Evolutionary conservation across 1,140 invertebrate genomes (phyloP), one percentile per base, ranked within the genome.

Genomic region (Brachionus asplanchnoidis): DNA sequence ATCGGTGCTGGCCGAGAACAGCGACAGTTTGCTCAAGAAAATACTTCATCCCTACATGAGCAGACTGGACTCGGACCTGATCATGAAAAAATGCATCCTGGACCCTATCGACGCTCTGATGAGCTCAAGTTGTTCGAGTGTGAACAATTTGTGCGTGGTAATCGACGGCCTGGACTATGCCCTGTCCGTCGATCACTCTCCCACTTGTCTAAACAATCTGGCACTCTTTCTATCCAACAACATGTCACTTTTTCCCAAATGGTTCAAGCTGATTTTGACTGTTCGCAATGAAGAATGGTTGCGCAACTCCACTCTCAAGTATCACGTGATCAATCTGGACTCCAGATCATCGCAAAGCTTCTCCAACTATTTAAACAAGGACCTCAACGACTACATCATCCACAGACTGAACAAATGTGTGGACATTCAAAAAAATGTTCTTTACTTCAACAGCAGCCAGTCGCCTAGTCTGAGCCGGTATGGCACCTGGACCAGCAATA

Each of bases 381-480:
- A 97, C 89, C 90, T 97, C 85, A 89, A 94, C 26, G 95, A 95
- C 87, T 97, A 97, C 87, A 94, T 97, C 65, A 93, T 93, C 80
- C 93, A 94, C 85, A 92, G 96, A 85, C 90, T 97, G 20, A 92
- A 93, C 75, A 93, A 93, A 42, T 94, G 93, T 77, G 91, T 93
- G 0, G 92, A 93, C 32, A 95, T 97, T 79, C 94, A 94, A 89
- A 93, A 92, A 12, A 96, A 97, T 89, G 93, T 97, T 5, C 93
- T 94, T 17, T 77, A 90, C 12, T 68, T 82, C 36, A 82, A 60
- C 92, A 12, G 93, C 92, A 44, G 83, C 66, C 86, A 12, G 85
- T 85, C 70, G 87, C 88, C 60, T 82, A 86, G 36, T 42, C 36
- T 73, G 8, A 84, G 85, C 84, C 66, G 87, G 87, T 60, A 87